Percentiles rank a stretch among this genome's conserved stretches.
These are phyloP conservation scores for Pelecanus crispus DNA, from an alignment of 2,113 vertebrate species.

Conservation along the genomic window DNA sequence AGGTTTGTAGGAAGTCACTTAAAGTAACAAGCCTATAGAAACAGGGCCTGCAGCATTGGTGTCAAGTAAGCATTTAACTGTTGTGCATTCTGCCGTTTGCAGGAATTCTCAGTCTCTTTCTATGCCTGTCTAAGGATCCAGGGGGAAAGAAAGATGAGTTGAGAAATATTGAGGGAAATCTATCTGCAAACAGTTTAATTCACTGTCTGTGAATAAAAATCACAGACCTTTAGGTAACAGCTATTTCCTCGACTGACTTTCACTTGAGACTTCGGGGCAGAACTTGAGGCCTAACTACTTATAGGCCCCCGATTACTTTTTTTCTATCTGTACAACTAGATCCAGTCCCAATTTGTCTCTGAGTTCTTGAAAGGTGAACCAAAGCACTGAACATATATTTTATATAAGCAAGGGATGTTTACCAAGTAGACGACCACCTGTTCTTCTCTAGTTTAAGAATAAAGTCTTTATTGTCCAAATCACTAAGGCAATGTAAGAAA, in stretches of 20 bases:
- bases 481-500: not conserved
- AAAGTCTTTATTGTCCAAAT: not conserved
- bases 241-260: not conserved
- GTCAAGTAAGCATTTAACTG: not conserved
- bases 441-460: not conserved
- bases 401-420: not conserved
- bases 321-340: not conserved
- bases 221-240: not conserved
- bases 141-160: not conserved
- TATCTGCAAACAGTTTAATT: not conserved
- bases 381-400: not conserved
- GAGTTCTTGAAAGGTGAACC: not conserved
- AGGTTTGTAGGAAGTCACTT: not conserved
- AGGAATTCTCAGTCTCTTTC: not conserved
- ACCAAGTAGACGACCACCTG: not conserved
- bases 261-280: not conserved
- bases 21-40: not conserved
- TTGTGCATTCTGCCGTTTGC: not conserved
- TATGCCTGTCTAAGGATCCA: not conserved
- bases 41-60: not conserved
- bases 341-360: not conserved
- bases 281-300: not conserved
- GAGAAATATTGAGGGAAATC: not conserved
- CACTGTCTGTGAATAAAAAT: not conserved
- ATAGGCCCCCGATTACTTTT: not conserved